Conservation (phyloP, 2,888 invertebrate species). For the Oxyteleia sp. region DNA sequence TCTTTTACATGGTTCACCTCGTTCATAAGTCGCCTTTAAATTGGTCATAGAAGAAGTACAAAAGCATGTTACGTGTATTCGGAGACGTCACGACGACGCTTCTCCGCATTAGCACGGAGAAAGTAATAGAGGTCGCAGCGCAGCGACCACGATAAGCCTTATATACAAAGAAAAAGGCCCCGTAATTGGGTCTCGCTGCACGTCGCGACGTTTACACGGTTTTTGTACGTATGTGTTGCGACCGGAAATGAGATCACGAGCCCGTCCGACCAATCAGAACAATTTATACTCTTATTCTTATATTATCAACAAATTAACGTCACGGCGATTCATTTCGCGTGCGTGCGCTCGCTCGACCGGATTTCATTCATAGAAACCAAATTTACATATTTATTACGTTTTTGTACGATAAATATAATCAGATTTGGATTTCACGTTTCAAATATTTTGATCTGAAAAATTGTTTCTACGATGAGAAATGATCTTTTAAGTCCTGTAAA, state of each 20-base stretch:
- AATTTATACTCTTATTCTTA: slow-evolving; percentile 57
- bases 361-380: slow-evolving; percentile 1
- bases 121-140: slow-evolving; percentile 69
- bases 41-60: slow-evolving; percentile 65
- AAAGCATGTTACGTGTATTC: slow-evolving; percentile 65
- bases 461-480: too few species aligned
- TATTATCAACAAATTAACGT: slow-evolving; percentile 54
- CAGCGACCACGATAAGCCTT: slow-evolving; percentile 50
- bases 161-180: slow-evolving; percentile 64
- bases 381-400: neutral
- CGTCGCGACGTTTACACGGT: slow-evolving; percentile 63
- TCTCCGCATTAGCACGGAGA: slow-evolving; percentile 68
- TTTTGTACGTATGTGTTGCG: slow-evolving; percentile 51
- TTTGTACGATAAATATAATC: too few species aligned
- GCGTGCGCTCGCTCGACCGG: neutral
- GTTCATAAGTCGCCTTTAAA: slow-evolving; percentile 37
- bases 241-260: slow-evolving; percentile 72
- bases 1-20: slow-evolving; percentile 17
- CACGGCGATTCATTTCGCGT: slow-evolving; percentile 11
- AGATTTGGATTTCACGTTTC: too few species aligned
- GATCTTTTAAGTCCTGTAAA: too few species aligned
- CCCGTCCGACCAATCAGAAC: slow-evolving; percentile 62
- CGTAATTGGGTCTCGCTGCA: slow-evolving; percentile 69
- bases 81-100: slow-evolving; percentile 68
- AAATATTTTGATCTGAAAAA: too few species aligned